Evolutionary conservation across 2,888 invertebrate species (phyloP).

Genomic region (Orthosia gracilis): DNA sequence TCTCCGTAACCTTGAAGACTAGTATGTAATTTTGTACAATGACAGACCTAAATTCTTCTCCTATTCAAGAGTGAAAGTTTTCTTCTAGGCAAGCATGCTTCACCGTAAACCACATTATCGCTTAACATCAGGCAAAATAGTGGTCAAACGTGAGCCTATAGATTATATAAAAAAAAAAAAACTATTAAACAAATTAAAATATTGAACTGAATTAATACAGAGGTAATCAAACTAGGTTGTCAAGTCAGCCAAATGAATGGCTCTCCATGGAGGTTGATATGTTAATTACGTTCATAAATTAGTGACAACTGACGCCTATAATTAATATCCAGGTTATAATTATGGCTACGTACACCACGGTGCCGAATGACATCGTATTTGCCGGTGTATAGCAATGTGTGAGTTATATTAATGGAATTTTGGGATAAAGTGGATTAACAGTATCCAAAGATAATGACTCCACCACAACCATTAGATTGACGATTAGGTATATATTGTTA

Average conservation of each 20-base stretch:
- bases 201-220: constrained; percentile 18
- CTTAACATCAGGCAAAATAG: too few species aligned
- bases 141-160: too few species aligned
- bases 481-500: too few species aligned
- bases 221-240: constrained; percentile 39
- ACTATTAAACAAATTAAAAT: constrained; percentile 14
- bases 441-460: neutral
- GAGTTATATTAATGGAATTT: neutral
- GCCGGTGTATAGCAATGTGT: neutral
- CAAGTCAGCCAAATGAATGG: constrained; percentile 30
- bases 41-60: too few species aligned
- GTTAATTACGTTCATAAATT: constrained; percentile 49
- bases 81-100: too few species aligned
- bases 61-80: too few species aligned
- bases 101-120: too few species aligned
- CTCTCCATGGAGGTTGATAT: constrained; percentile 22
- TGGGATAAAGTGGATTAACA: neutral
- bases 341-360: neutral
- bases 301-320: constrained; percentile 30
- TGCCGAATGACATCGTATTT: constrained; percentile 4
- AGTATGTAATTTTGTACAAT: too few species aligned
- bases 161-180: too few species aligned
- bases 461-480: too few species aligned
- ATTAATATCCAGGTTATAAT: constrained; percentile 44
- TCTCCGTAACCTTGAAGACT: too few species aligned